Base-by-base conservation (phyloP, 2,113 vertebrate species). In the Xenus cinereus region DNA sequence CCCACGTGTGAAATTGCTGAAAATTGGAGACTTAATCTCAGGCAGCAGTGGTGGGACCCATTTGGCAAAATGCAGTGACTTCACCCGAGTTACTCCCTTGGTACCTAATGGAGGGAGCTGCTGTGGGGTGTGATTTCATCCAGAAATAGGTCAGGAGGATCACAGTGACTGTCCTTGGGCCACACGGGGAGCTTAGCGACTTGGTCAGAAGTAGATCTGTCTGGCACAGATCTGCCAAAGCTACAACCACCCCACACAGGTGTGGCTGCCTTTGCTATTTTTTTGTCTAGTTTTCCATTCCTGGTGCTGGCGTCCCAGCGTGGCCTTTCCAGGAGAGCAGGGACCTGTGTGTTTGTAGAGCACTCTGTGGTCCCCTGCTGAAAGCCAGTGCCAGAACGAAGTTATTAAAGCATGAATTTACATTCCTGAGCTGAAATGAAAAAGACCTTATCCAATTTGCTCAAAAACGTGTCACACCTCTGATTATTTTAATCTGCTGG, bases 351-450 rank as follows among this genome's bases (percentile, higher is more conserved):
- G 3, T 50, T 80, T 74, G 12, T 18, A 20, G 54, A 84, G 73
- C 19, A 21, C 30, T 69, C 32, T 59, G 24, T 21, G 68, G 68
- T 90, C 30, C 56, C 21, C 62, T 63, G 63, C 32, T 46, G 62
- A 90, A 81, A 89, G 76, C 28, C 59, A 56, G 23, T 22, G 27
- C 59, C 67, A 51, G 67, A 74, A 57, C 60, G 59, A 74, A 72
- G 57, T 39, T 79, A 60, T 51, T 85, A 35, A 76, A 84, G 46
- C 4, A 2, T 50, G 35, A 80, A 71, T 69, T 88, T 74, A 71
- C 41, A 74, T 93, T 93, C 54, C 73, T 93, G 59, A 94, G 84
- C 43, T 72, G 64, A 78, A 73, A 68, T 35, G 27, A 64, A 64
- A 76, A 84, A 86, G 54, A 24, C 23, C 33, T 84, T 64, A 51